Evolutionary conservation across 2,113 vertebrate genomes (phyloP), one percentile per base, ranked within the genome.

Genomic region (Mola mola): DNA sequence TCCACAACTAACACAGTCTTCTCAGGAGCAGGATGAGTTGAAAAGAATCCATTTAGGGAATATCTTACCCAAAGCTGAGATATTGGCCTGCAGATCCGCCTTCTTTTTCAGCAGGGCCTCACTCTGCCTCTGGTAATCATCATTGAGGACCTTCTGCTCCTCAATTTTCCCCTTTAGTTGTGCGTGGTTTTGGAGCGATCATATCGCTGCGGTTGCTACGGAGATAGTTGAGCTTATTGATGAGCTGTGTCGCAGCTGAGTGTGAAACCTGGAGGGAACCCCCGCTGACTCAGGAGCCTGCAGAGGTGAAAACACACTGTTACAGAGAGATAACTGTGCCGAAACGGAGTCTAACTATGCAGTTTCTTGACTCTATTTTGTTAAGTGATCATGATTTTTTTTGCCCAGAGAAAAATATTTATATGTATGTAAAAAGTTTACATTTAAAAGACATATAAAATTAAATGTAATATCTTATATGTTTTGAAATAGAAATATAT

Each of bases 11-110:
- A 49, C 21, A 33, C 78, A 88, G 60, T 81, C 68, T 1, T 8
- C 53, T 51, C 82, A 88, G 60, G 81, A 88, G 65, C 87, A 88
- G n/a, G 67, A 75, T 0, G 62, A 63, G 28, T 72, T 58, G 12
- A 46, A 5, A 37, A 58, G 11, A 47, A 3, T n/a, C 80, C 80
- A 87, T 11, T 29, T 40, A 6, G n/a, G 15, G 37, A n/a, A 40
- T 24, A 12, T 64, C 19, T 75, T 19, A 87, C 84, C 58, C 8
- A 74, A 19, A 37, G 2, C 3, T 6, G 70, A 60, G 26, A 66
- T 28, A 7, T 71, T 72, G 9, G 55, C 5, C 58, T 61, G 37
- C 1, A 88, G 40, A 24, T 24, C 55, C 15, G 3, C 34, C 50
- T 72, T 83, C 46, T 87, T 77, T 3, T 15, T 19, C 37, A 0